Base-by-base conservation (phyloP, 2,113 vertebrate genomes). In the Clarias batrachus region DNA sequence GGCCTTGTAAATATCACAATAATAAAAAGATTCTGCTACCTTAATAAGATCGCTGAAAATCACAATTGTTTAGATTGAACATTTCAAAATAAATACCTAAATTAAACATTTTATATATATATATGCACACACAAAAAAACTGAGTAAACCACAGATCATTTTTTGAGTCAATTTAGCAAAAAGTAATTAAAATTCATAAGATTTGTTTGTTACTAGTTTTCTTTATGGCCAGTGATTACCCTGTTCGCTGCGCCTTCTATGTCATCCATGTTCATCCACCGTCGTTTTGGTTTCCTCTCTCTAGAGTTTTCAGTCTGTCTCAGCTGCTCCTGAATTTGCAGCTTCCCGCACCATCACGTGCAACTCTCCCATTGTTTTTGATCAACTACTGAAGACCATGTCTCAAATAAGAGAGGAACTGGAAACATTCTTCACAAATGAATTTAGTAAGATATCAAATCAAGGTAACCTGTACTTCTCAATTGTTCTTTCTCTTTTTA, bases 251-350 rank as follows among this genome's bases (percentile, higher is more conserved):
- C 3, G 10, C 8, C 63, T n/a, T n/a, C 25, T 25, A n/a, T 27
- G 25, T 27, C 12, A 27, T 65, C 2, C 2, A 63, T 10, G 8
- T 11, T n/a, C 9, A 65, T 65, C 11, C 11, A 13, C 14, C 10
- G n/a, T 56, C 10, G n/a, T 56, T 41, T 80, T 57, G 56, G 1
- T 68, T 57, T 79, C 6, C 3, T 66, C 7, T 76, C 14, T 37
- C 16, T 59, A 84, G 81, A 87, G 33, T 83, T 83, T 87, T 66
- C 60, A 27, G 59, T 21, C n/a, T 27, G 13, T 82, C 23, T 41
- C 12, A 1, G 30, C 17, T 6, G 33, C 30, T 14, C 25, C 48
- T 33, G 27, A 33, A 68, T 30, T 25, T 77, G 8, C 30, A 76
- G 83, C 33, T 23, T 11, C 52, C 16, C 12, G 60, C 30, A 85